Base-by-base conservation (phyloP, 2,888 invertebrate genomes). In the Melanostoma scalare region DNA sequence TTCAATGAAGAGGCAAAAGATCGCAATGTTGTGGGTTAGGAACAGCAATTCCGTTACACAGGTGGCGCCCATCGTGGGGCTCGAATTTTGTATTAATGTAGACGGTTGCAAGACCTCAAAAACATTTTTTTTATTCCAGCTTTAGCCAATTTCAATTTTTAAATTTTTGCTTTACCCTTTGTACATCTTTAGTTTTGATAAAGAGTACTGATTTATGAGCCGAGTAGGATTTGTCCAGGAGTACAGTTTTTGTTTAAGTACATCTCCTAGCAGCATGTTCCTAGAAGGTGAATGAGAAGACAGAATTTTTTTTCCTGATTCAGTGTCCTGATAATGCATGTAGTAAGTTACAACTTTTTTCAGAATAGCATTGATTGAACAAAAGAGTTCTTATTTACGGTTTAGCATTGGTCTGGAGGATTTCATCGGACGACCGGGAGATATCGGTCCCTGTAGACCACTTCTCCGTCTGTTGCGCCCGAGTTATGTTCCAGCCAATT, bases 41-140 rank as follows among this genome's bases (percentile, higher is more conserved):
- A 35, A 53, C 20, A 48, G 4, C 0, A 48, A 6, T 6, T 52
- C n/a, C 52, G 52, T 33, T 35, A 6, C 3, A 30, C 52, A 53
- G 52, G 52, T 52, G 77, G 55, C 63, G 82, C 79, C 33, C 69
- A 38, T 46, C 44, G 52, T 52, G 33, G 52, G 52, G 35, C 55
- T 1, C 10, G 48, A 48, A 30, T 48, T 48, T 48, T 48, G 48
- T 48, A 48, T 5, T 4, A 4, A 20, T 20, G 0, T 6, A 4
- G 2, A 6, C 6, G 4, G 3, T 48, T 48, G 6, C 4, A 20
- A 2, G 3, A 4, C 20, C 20, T 48, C 6, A 20, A 48, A 48
- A 48, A 4, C 3, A 10, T 48, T 48, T 30, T 5, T n/a, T 4
- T 20, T 48, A 20, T 48, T 48, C 30, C 4, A 48, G 5, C 6